Base-by-base conservation (phyloP, 1,140 invertebrate genomes). In the Conus ventricosus region DNA sequence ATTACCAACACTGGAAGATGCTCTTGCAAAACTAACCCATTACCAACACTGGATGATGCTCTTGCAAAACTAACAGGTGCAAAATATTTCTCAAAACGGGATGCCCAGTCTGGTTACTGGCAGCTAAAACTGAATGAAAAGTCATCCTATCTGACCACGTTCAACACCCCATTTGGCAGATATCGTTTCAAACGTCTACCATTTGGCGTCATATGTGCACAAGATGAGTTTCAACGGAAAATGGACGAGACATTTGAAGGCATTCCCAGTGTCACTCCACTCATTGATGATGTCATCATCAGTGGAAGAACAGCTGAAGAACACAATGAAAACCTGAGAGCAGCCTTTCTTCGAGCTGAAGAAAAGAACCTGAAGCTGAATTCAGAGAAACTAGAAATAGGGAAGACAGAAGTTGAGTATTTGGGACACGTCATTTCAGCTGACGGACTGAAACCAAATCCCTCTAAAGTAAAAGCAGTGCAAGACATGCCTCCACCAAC, bases 81-180 rank as follows among this genome's bases (percentile, higher is more conserved):
- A 0, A 85, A 88, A 84, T 80, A 88, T 55, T 92, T 92, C 63
- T 71, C 60, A 53, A 89, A 85, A 25, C 54, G 90, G 7, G 88
- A 91, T 67, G 80, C 84, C 55, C 11, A 39, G 13, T 78, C 51
- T 83, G 95, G 94, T 17, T 89, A 78, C 54, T 87, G 94, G 93
- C 94, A 95, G 87, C 91, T 96, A 0, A 91, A 91, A 39, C 89
- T 96, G 54, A 87, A 89, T 78, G 89, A 95, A 60, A 89, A 95
- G 80, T 94, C 93, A 15, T 89, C 88, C 1, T 81, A 63, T 0
- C 85, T 92, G 2, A 92, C 90, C 8, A 94, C 92, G 4, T 94
- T 94, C 63, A 92, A 91, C 25, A 92, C 93, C 0, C 94, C 93
- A 54, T 94, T 92, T 91, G 94, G 94, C 10, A 87, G 91, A 76